These are phyloP conservation scores for Delia radicum DNA, from an alignment of 1,140 invertebrate species.

Conservation along the genomic window DNA sequence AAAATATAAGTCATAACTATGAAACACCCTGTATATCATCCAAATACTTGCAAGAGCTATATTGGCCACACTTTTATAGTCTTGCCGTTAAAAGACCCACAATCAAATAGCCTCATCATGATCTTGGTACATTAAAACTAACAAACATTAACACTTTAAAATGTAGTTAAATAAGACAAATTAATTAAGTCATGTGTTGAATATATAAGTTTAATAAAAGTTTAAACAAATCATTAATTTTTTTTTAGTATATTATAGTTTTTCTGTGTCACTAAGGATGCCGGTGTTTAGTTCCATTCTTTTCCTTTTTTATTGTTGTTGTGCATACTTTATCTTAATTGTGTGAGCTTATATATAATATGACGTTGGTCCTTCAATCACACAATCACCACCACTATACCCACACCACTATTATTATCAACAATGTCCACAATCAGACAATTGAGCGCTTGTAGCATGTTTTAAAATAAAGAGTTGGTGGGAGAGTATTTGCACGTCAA, in stretches of 20 bases:
- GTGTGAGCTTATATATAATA: background rate
- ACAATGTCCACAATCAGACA: too few relatives aligned
- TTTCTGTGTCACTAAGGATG: constrained; percentile 3
- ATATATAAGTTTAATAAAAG: background rate
- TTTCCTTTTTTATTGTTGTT: background rate
- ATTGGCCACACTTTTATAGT: too few relatives aligned
- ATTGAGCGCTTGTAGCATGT: too few relatives aligned
- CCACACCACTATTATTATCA: background rate
- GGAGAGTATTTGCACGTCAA: too few relatives aligned
- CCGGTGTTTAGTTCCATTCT: background rate
- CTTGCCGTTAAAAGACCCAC: too few relatives aligned
- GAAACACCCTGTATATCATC: too few relatives aligned
- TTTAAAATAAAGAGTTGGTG: too few relatives aligned
- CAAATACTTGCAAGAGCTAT: too few relatives aligned
- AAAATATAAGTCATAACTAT: too few relatives aligned
- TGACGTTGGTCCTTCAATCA: background rate
- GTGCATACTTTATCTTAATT: background rate
- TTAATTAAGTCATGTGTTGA: background rate
- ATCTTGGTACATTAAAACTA: too few relatives aligned
- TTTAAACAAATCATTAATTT: background rate
- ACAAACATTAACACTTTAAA: background rate
- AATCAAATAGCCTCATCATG: background rate
- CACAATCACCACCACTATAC: background rate
- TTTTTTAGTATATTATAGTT: background rate
- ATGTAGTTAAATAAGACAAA: background rate